Conservation (phyloP, 2,888 invertebrate genomes). For the Eupithecia abbreviata region DNA sequence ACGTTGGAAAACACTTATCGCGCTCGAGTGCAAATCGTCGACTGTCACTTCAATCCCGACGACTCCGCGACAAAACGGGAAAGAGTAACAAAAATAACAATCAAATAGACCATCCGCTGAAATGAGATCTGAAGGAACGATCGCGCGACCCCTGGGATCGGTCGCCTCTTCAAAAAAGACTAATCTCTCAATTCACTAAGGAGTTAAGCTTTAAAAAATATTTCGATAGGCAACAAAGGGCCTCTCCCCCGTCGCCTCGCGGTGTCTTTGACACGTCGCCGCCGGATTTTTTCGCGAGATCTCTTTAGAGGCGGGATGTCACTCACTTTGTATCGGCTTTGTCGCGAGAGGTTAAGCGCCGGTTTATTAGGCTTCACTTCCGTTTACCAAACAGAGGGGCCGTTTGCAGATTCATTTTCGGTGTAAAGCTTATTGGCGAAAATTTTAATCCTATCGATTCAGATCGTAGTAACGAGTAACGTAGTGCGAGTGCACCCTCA, state of each 20-base stretch:
- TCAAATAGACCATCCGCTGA: slow-evolving; percentile 82
- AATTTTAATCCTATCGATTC: slow-evolving; percentile 58
- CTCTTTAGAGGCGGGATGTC: slow-evolving; percentile 80
- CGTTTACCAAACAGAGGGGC: slow-evolving; percentile 78
- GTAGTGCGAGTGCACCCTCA: slow-evolving; percentile 63
- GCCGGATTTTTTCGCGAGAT: slow-evolving; percentile 80
- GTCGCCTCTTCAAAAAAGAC: slow-evolving; percentile 86
- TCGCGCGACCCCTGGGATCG: slow-evolving; percentile 83
- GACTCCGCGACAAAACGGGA: slow-evolving; percentile 71
- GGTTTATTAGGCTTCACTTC: slow-evolving; percentile 82
- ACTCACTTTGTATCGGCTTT: slow-evolving; percentile 83
- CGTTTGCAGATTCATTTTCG: slow-evolving; percentile 65
- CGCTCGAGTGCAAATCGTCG: slow-evolving; percentile 81
- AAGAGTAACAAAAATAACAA: slow-evolving; percentile 83
- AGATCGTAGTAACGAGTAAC: slow-evolving; percentile 59
- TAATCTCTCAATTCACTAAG: slow-evolving; percentile 85
- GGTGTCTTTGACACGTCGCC: slow-evolving; percentile 84
- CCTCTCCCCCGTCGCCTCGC: slow-evolving; percentile 72
- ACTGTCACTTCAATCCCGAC: slow-evolving; percentile 81
- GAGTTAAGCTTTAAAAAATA: slow-evolving; percentile 84
- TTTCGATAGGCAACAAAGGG: slow-evolving; percentile 81
- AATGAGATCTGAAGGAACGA: slow-evolving; percentile 83
- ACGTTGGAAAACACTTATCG: slow-evolving; percentile 80
- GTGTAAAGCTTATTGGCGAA: slow-evolving; percentile 58
- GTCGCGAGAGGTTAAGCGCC: slow-evolving; percentile 81